A percentile compares a stretch with the other conserved stretches of the same genome.
phyloP scores from a whole-genome alignment of 2,113 vertebrate genomes.

The Anas platyrhynchos region DNA sequence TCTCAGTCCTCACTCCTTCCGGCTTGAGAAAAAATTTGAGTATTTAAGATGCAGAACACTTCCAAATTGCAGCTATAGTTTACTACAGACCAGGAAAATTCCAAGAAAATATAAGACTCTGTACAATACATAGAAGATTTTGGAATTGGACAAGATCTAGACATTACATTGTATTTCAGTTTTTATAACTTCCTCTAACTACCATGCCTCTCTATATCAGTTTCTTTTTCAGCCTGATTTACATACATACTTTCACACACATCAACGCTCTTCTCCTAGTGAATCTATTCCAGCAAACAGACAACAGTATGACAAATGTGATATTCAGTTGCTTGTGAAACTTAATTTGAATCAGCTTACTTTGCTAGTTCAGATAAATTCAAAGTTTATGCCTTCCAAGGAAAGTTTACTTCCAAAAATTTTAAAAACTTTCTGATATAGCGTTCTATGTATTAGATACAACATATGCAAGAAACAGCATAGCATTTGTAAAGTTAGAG shows the following conservation, averaged over 20 bases:
- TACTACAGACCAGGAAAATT: neutral
- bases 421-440: neutral
- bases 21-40: neutral
- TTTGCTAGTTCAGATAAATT: neutral
- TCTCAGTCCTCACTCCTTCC: neutral
- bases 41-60: neutral
- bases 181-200: neutral
- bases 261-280: neutral
- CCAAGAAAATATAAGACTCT: neutral
- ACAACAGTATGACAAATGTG: neutral
- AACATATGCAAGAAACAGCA: neutral
- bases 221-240: neutral
- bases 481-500: neutral
- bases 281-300: neutral
- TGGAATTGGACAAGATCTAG: neutral
- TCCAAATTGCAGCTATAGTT: neutral
- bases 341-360: neutral
- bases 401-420: neutral
- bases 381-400: neutral
- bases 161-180: neutral
- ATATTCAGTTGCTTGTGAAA: neutral
- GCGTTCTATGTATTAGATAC: neutral
- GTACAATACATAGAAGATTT: neutral
- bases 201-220: neutral
- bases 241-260: neutral